Evolutionary conservation across 2,113 vertebrate species (phyloP).

Genomic region (Vanacampus margaritifer): DNA sequence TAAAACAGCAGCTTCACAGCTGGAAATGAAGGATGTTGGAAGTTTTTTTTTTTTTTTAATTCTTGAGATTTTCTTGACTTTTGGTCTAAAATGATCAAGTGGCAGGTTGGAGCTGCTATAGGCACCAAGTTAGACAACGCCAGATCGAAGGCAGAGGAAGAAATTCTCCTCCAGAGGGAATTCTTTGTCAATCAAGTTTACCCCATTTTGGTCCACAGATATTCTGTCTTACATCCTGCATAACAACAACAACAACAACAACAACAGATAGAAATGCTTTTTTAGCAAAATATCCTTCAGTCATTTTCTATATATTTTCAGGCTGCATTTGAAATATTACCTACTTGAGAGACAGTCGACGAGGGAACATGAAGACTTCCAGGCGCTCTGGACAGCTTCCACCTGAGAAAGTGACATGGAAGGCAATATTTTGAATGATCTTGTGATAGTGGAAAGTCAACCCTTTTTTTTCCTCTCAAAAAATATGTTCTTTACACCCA

Average conservation of each 20-base stretch:
- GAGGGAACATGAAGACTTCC: conserved; percentile 16
- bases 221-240: conserved; percentile 33
- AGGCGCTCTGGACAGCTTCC: conserved; percentile 32
- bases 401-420: conserved; percentile 26
- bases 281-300: not conserved
- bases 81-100: conserved; percentile 16
- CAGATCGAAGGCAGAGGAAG: conserved; percentile 8
- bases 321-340: conserved; percentile 33
- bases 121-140: conserved; percentile 34
- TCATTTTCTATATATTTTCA: conserved; percentile 10
- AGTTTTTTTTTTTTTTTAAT: not conserved
- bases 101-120: conserved; percentile 14
- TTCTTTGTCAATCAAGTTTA: conserved; percentile 32
- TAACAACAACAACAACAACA: not conserved
- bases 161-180: conserved; percentile 30
- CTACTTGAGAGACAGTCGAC: conserved; percentile 25
- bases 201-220: conserved; percentile 34
- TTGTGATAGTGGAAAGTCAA: not conserved
- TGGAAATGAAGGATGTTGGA: conserved; percentile 5
- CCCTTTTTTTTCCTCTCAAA: too few species aligned
- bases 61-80: conserved; percentile 21
- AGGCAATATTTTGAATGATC: not conserved
- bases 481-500: too few species aligned
- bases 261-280: not conserved
- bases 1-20: conserved; percentile 37